Conservation (phyloP, 2,797 vertebrate genomes). For the Poeciliopsis gracilis region DNA sequence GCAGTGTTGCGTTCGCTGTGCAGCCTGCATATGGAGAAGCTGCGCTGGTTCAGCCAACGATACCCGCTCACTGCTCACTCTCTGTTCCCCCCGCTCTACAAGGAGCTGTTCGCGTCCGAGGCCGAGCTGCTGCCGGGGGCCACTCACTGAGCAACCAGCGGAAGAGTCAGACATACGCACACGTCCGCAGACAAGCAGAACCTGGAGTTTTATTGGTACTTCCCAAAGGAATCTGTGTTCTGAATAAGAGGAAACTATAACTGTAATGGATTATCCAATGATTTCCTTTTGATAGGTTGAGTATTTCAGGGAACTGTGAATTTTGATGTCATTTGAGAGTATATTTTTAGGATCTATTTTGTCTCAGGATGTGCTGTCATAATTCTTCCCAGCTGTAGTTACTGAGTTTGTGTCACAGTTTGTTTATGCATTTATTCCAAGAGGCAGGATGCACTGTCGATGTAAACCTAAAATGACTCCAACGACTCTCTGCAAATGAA, state of each 20-base stretch:
- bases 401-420: slow-evolving; percentile 20
- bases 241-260: slow-evolving; percentile 55
- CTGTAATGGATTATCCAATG: not conserved
- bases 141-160: slow-evolving; percentile 58
- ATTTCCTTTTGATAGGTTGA: slow-evolving; percentile 18
- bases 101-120: slow-evolving; percentile 89
- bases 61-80: slow-evolving; percentile 79
- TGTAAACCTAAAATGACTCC: not conserved
- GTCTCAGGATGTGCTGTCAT: slow-evolving; percentile 46
- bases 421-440: slow-evolving; percentile 27
- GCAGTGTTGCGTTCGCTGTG: slow-evolving; percentile 78
- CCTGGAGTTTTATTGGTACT: slow-evolving; percentile 35
- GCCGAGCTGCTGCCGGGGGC: slow-evolving; percentile 73
- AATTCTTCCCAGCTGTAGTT: slow-evolving; percentile 26
- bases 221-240: slow-evolving; percentile 76
- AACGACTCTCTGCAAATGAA: not conserved
- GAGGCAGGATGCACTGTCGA: slow-evolving; percentile 15
- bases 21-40: slow-evolving; percentile 82
- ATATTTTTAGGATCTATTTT: slow-evolving; percentile 26
- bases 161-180: slow-evolving; percentile 23
- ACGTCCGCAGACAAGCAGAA: slow-evolving; percentile 12
- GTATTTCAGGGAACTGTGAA: slow-evolving; percentile 30
- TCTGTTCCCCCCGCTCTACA: slow-evolving; percentile 90
- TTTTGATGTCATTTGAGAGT: slow-evolving; percentile 36
- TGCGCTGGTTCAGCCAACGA: slow-evolving; percentile 81